Evolutionary conservation across 2,113 vertebrate species (phyloP).

Genomic region (Pachypanchax playfairii): DNA sequence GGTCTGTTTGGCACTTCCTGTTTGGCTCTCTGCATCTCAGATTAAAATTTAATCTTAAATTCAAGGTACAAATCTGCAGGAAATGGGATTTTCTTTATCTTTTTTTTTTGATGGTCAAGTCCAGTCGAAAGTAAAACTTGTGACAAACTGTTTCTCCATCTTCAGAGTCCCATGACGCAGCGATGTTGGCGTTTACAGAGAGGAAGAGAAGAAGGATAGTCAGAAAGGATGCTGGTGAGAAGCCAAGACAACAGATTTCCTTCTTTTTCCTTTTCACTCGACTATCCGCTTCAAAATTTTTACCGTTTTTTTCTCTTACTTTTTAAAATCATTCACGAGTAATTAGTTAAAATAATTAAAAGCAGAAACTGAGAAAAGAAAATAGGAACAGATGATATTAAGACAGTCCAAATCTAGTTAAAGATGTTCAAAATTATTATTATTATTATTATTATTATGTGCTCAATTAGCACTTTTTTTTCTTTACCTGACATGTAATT

Average conservation of each 20-base stretch:
- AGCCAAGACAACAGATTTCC: slow-evolving; percentile 18
- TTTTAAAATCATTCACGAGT: slow-evolving; percentile 5
- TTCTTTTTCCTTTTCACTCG: slow-evolving; percentile 4
- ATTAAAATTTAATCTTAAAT: too few species aligned
- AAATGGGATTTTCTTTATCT: too few species aligned
- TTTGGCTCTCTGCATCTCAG: too few species aligned
- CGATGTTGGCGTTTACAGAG: slow-evolving; percentile 18
- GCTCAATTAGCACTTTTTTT: background rate
- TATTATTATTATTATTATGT: background rate
- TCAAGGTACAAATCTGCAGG: too few species aligned
- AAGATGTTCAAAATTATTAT: background rate
- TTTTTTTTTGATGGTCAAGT: slow-evolving; percentile 20
- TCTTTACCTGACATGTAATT: background rate
- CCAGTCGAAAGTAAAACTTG: slow-evolving; percentile 2
- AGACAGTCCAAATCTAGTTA: background rate
- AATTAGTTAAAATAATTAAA: slow-evolving; percentile 16
- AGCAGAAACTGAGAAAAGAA: background rate
- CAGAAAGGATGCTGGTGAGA: slow-evolving; percentile 60
- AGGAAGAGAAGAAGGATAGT: slow-evolving; percentile 58
- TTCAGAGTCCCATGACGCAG: slow-evolving; percentile 41
- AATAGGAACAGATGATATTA: background rate
- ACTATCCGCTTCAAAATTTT: slow-evolving; percentile 7
- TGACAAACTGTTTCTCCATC: slow-evolving; percentile 23
- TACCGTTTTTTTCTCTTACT: background rate
- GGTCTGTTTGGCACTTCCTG: too few species aligned